Conservation (phyloP, 2,113 vertebrate genomes). For the Megaleporinus macrocephalus region DNA sequence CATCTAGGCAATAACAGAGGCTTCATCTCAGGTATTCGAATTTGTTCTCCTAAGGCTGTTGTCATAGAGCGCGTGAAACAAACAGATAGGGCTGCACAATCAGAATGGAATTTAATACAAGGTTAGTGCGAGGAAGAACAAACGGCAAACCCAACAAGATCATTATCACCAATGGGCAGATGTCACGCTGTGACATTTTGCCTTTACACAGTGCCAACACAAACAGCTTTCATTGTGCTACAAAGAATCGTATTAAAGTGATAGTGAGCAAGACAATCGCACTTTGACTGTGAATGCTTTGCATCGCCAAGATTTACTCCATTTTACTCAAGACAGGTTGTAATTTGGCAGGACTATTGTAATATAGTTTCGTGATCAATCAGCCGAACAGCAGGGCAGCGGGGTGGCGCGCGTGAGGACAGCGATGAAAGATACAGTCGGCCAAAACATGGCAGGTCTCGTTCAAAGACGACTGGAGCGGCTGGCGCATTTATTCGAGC, state of each 20-base stretch:
- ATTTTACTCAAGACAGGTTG: constrained; percentile 29
- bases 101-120: constrained; percentile 32
- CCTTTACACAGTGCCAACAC: constrained; percentile 14
- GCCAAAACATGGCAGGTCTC: background rate
- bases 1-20: constrained; percentile 18
- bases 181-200: constrained; percentile 10
- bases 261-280: constrained; percentile 16
- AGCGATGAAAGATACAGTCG: constrained; percentile 25
- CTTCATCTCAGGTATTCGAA: constrained; percentile 30
- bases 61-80: constrained; percentile 19
- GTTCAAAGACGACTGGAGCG: background rate
- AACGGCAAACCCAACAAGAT: constrained; percentile 36
- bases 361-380: constrained; percentile 35
- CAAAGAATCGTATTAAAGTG: constrained; percentile 13
- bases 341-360: constrained; percentile 34
- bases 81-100: constrained; percentile 13
- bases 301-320: constrained; percentile 21
- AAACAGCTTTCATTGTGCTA: constrained; percentile 25
- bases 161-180: constrained; percentile 39
- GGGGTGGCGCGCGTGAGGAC: constrained; percentile 8
- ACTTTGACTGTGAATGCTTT: constrained; percentile 16
- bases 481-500: constrained; percentile 22
- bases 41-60: constrained; percentile 26
- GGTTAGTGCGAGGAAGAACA: constrained; percentile 25
- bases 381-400: constrained; percentile 14